These are phyloP conservation scores for Piscicola geometra DNA, from an alignment of 2,888 invertebrate genomes.

Conservation along the genomic window DNA sequence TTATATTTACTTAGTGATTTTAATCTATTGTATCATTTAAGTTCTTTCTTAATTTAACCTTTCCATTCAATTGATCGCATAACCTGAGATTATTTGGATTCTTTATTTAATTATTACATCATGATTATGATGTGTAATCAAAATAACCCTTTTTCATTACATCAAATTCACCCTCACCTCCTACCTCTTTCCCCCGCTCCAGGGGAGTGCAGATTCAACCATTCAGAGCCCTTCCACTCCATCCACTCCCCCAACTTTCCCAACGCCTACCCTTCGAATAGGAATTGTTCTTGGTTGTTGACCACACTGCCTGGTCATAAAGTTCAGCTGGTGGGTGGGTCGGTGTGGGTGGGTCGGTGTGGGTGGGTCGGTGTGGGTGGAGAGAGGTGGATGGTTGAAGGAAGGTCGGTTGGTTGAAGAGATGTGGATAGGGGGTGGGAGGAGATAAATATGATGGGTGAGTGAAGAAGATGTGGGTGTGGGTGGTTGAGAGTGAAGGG, in stretches of 20 bases:
- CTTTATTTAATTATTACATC: neutral
- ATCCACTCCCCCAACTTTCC: slow-evolving; percentile 88
- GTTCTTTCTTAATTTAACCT: too few relatives aligned
- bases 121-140: neutral
- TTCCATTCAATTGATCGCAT: too few relatives aligned
- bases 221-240: slow-evolving; percentile 75
- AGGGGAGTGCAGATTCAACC: slow-evolving; percentile 90
- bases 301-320: slow-evolving; percentile 92
- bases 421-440: too few relatives aligned
- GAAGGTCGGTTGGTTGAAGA: too few relatives aligned
- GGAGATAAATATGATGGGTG: too few relatives aligned
- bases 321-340: slow-evolving; percentile 69
- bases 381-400: too few relatives aligned
- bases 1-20: too few relatives aligned
- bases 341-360: neutral
- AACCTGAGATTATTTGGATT: neutral
- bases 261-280: slow-evolving; percentile 75
- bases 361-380: too few relatives aligned
- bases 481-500: too few relatives aligned
- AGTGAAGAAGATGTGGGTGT: too few relatives aligned
- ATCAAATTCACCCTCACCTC: neutral
- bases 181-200: slow-evolving; percentile 16
- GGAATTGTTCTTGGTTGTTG: slow-evolving; percentile 96
- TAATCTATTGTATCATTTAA: too few relatives aligned
- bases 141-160: neutral